Evolutionary conservation across 2,797 vertebrate genomes (phyloP), one percentile per base, ranked within the genome.

Genomic region (Platalea minor): DNA sequence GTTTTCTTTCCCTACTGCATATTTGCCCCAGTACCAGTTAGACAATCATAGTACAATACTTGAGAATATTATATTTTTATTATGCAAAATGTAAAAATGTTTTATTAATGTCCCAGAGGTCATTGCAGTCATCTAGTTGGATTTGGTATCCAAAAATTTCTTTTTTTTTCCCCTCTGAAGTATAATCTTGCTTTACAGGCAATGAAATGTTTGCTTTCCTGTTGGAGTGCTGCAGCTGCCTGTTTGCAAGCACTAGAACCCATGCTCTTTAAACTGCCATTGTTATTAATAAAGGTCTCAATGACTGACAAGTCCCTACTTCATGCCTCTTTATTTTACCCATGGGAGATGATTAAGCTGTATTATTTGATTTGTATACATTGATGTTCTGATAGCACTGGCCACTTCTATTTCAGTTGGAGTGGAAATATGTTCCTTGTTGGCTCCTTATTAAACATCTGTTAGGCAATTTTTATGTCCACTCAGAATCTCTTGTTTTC

Each of bases 231-330:
- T 92, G 72, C 75, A 78, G 74, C 59, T 89, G 95, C 89, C 86
- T 92, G 65, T 92, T 95, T 92, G 76, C 48, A 88, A 70, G 79
- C 16, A 85, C 28, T 26, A 84, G 65, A 92, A 50, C 46, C 25
- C 59, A 45, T 0, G 8, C 64, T 91, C 76, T 69, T 68, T 92
- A 92, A 95, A 89, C 81, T 48, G 64, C 76, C 56, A 81, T 96
- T 95, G 81, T 88, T 94, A 91, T 95, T 96, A 96, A 96, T 94
- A 93, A 92, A 94, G 78, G 69, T 89, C 93, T 97, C 92, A 91
- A 88, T 88, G 95, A 91, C 93, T 96, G 96, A 86, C 90, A 95
- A 96, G 94, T 90, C 95, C 93, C 93, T 93, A 85, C 92, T 97
- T 95, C 78, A 85, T 95, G 74, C 77, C 89, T 95, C 85, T 96